Evolutionary conservation across 2,888 invertebrate genomes (phyloP), one percentile per base, ranked within the genome.

Genomic region (Drosophila yooni): DNA sequence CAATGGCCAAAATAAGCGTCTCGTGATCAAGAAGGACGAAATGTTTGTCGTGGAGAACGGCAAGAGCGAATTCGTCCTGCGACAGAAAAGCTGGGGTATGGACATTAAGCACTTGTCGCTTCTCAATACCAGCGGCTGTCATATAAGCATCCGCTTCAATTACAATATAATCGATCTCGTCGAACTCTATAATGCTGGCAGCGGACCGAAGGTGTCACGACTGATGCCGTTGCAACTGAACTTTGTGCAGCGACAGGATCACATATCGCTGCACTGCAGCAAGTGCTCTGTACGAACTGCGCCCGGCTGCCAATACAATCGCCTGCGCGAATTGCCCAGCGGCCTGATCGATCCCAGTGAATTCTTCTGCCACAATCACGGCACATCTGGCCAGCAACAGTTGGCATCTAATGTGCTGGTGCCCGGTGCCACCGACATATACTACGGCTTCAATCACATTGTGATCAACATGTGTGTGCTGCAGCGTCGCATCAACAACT

Each of bases 301-400:
- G 18, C 57, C 59, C 3, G 46, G 57, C 11, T 54, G 62, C 15
- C 50, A 31, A 1, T 91, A 89, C 50, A 73, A 75, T 13, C 77
- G 92, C 11, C 67, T 92, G 36, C 79, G 91, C 1, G 92, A 93
- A 63, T 93, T 83, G 56, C 92, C 93, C 15, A 90, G 85, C 3
- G 90, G 92, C 3, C 74, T 91, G 5, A 86, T 92, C 27, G 93
- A 92, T 72, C 83, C 90, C 6, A 81, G 83, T 25, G 92, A 92
- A 38, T 92, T 92, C 72, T 92, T 93, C 33, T 92, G 92, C 36
- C 92, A 92, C 54, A 79, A 11, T 34, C 90, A 91, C 62, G 70
- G 56, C 10, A 2, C n/a, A 5, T 18, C 58, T 3, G 27, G 7
- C 21, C 43, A 51, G 11, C 70, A n/a, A 10, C 40, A 4, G 5